phyloP scores from a whole-genome alignment of 2,113 vertebrate genomes.

The Etheostoma cragini region DNA sequence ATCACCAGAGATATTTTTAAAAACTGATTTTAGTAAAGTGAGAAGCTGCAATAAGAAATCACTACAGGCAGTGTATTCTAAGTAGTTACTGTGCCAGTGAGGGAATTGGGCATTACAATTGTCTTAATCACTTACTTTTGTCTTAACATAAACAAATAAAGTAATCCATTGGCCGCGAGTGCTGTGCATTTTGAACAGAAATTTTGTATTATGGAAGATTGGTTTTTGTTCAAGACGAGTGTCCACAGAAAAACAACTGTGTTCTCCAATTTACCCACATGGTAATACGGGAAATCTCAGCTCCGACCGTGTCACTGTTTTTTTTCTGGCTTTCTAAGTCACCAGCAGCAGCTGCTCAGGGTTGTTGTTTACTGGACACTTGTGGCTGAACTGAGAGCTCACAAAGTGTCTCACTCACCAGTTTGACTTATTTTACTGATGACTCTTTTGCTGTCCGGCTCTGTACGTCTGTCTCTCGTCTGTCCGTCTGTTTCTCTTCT shows the following conservation, averaged over 20 bases:
- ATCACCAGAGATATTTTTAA: background rate
- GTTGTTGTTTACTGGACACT: slow-evolving; percentile 35
- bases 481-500: slow-evolving; percentile 73
- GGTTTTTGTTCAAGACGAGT: slow-evolving; percentile 18
- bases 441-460: slow-evolving; percentile 76
- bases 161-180: background rate
- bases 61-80: background rate
- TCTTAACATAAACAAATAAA: background rate
- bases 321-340: slow-evolving; percentile 12
- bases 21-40: background rate
- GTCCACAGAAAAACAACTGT: slow-evolving; percentile 4
- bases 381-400: slow-evolving; percentile 27
- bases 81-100: background rate
- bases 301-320: slow-evolving; percentile 61
- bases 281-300: slow-evolving; percentile 33
- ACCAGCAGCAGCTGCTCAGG: slow-evolving; percentile 21
- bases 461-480: slow-evolving; percentile 75
- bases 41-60: background rate
- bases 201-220: slow-evolving; percentile 14
- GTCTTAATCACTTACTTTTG: too few relatives aligned
- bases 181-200: slow-evolving; percentile 4
- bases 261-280: slow-evolving; percentile 18
- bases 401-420: slow-evolving; percentile 32
- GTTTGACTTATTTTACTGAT: slow-evolving; percentile 68
- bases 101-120: slow-evolving; percentile 3